phyloP scores from a whole-genome alignment of 1,140 invertebrate species.

The Caenorhabditis tropicalis region DNA sequence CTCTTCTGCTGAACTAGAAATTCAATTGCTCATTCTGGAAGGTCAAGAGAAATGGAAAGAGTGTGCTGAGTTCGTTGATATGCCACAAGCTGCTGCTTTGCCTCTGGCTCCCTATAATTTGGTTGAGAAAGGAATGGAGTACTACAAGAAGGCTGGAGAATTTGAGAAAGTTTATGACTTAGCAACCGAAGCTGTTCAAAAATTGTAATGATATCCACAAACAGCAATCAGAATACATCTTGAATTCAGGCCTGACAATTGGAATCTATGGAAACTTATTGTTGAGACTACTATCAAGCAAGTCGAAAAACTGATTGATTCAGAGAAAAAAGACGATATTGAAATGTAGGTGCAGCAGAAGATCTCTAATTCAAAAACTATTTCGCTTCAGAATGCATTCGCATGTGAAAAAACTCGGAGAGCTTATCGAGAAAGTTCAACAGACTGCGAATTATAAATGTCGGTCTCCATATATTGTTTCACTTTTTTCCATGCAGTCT shows the following conservation, averaged over 20 bases:
- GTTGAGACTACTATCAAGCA: background rate
- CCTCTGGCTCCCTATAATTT: conserved; percentile 1
- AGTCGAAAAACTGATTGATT: background rate
- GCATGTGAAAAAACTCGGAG: background rate
- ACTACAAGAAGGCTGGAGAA: background rate
- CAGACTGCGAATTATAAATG: background rate
- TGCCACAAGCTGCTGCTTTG: background rate
- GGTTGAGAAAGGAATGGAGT: conserved; percentile 11
- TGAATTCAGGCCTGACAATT: conserved; percentile 37
- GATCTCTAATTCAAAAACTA: background rate
- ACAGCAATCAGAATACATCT: too few relatives aligned
- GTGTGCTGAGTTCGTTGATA: conserved; percentile 14
- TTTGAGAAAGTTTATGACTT: background rate
- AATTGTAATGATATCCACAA: background rate
- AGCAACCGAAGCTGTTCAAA: background rate
- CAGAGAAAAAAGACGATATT: background rate
- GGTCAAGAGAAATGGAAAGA: conserved; percentile 35
- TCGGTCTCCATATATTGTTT: background rate
- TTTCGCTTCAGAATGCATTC: background rate
- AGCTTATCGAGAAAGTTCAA: background rate
- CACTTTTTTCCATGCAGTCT: background rate
- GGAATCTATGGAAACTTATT: conserved; percentile 14
- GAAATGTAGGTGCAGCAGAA: background rate
- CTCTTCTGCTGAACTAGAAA: conserved; percentile 8
- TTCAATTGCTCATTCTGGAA: conserved; percentile 20